Base-by-base conservation (phyloP, 2,888 invertebrate species). In the Aplocera efformata region DNA sequence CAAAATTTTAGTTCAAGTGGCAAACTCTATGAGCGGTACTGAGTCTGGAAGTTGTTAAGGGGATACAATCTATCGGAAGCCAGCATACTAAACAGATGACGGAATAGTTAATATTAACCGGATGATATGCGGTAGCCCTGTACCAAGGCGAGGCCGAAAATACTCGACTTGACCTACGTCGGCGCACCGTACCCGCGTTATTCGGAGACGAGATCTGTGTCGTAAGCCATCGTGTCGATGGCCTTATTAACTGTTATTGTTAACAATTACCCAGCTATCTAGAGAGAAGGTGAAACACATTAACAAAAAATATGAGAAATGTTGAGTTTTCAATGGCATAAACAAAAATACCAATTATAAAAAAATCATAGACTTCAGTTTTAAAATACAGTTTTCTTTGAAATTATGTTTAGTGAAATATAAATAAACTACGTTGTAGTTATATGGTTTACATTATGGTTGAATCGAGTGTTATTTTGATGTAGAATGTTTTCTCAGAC, bases 111-210 rank as follows among this genome's bases (percentile, higher is more conserved):
- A 80, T 84, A 84, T 84, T 79, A 83, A 74, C 72, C 75, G 66
- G 66, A 72, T 80, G 74, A 80, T 78, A 77, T 79, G 78, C 74
- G 75, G 74, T 76, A 82, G 85, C 82, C 84, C 83, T 82, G 82
- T 80, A 82, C 79, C 83, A 86, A 86, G 85, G 86, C 79, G 83
- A 86, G 68, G 67, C 78, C 76, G 60, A 74, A 88, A 86, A 88
- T 85, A 86, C 67, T 62, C 80, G 66, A 72, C 77, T 76, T 85
- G 84, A 86, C 85, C 85, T 83, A 83, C 83, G 82, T 58, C 63
- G 72, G 51, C 63, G 72, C 67, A 63, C 63, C 53, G 61, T 61
- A 63, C 60, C 58, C 65, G 60, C 60, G 72, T 73, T 79, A 78
- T 79, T 78, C 51, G 63, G 70, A 68, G 64, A 68, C 63, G 62